A percentile compares a stretch with the other conserved stretches of the same genome.
phyloP scores from a whole-genome alignment of 2,797 vertebrate species.

The Brachyalestes nurse region DNA sequence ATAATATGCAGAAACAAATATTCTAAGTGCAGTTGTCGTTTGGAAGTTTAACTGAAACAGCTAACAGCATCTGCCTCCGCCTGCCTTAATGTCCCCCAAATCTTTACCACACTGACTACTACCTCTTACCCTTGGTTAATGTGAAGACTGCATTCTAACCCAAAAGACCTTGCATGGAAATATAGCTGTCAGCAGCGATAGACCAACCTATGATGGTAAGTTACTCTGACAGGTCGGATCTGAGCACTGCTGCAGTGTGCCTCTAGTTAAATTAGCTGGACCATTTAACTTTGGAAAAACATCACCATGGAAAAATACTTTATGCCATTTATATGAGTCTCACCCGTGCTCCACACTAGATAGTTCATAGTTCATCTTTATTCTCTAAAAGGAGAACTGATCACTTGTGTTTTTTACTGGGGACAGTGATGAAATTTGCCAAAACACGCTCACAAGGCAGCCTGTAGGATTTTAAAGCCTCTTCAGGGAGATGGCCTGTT shows the following conservation, averaged over 20 bases:
- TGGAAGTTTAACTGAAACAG: too few species aligned
- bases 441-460: slow-evolving; percentile 13
- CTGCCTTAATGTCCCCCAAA: slow-evolving; percentile 22
- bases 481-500: slow-evolving; percentile 22
- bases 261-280: slow-evolving; percentile 67
- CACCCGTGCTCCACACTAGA: slow-evolving; percentile 48
- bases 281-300: slow-evolving; percentile 62
- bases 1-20: too few species aligned
- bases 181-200: slow-evolving; percentile 49
- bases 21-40: background rate
- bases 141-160: slow-evolving; percentile 30
- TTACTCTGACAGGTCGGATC: slow-evolving; percentile 59
- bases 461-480: slow-evolving; percentile 19
- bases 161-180: slow-evolving; percentile 43
- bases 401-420: slow-evolving; percentile 7
- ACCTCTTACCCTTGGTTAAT: slow-evolving; percentile 35
- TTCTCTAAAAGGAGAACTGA: slow-evolving; percentile 43
- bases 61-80: slow-evolving; percentile 43
- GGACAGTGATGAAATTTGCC: background rate
- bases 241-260: slow-evolving; percentile 50
- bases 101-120: slow-evolving; percentile 10
- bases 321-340: slow-evolving; percentile 36
- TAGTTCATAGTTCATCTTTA: slow-evolving; percentile 40
- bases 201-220: slow-evolving; percentile 45
- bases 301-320: slow-evolving; percentile 59